Percentiles rank a stretch among this genome's conserved stretches.
phyloP scores from a whole-genome alignment of 2,888 invertebrate species.

The Folsomia manolachei region DNA sequence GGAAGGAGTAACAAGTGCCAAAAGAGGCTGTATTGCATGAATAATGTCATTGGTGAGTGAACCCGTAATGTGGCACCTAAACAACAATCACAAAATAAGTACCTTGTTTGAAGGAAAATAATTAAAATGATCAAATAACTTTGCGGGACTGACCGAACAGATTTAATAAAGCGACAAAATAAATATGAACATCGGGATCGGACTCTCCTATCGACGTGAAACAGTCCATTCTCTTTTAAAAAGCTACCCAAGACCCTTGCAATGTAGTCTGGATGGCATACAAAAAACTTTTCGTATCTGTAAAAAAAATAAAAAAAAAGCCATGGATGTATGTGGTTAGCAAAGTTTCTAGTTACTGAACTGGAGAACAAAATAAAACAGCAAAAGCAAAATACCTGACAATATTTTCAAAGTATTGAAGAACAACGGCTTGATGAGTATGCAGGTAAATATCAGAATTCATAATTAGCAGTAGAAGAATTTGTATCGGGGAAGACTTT shows the following conservation, averaged over 20 bases:
- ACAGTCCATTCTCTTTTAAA: constrained; percentile 58
- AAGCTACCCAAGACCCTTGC: constrained; percentile 57
- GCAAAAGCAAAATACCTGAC: constrained; percentile 30
- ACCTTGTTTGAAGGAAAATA: background rate
- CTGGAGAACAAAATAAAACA: background rate
- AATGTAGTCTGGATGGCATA: constrained; percentile 56
- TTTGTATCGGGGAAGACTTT: constrained; percentile 51
- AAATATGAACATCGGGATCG: constrained; percentile 60
- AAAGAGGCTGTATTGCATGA: constrained; percentile 57
- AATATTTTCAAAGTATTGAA: constrained; percentile 55
- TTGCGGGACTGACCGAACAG: constrained; percentile 56
- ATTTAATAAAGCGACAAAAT: constrained; percentile 60
- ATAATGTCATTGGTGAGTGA: constrained; percentile 56
- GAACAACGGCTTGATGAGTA: constrained; percentile 56
- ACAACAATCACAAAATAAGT: constrained; percentile 8
- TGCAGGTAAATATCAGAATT: constrained; percentile 56
- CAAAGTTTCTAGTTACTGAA: background rate
- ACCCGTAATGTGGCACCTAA: constrained; percentile 40
- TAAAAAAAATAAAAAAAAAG: background rate
- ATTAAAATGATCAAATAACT: background rate
- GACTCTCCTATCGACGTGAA: constrained; percentile 56
- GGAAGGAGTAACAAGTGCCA: constrained; percentile 56
- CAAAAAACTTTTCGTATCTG: constrained; percentile 60
- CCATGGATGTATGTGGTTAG: background rate
- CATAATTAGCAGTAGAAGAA: constrained; percentile 57